Evolutionary conservation across 2,797 vertebrate genomes (phyloP), one percentile per base, ranked within the genome.

Genomic region (Caiman crocodilus): DNA sequence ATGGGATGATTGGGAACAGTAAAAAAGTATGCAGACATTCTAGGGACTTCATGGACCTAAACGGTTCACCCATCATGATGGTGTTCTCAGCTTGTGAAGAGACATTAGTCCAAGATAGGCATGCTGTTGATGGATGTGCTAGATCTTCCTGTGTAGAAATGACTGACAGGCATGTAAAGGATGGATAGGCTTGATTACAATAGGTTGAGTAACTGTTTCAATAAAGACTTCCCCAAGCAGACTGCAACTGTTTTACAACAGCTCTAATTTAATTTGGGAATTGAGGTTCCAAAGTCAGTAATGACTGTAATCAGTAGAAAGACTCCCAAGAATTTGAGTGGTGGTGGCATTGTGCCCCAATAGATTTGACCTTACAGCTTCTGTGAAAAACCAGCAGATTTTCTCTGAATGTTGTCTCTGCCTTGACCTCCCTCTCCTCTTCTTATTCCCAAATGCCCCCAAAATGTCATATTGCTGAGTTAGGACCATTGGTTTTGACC

Each of bases 141-240:
- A 94, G 91, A 94, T 63, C 96, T 84, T 88, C 92, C 86, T 90
- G 89, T 93, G 94, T 81, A 94, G 81, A 93, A 94, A 91, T 26
- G 79, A 91, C 79, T 59, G 91, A 75, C 91, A 92, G 91, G 87
- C 88, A 94, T 94, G 90, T 30, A 92, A 77, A 80, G 83, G 77
- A 26, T 50, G 42, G 42, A 26, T 75, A 69, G 79, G 61, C 58
- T 67, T 91, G 86, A 93, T 94, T 76, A 95, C 88, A 95, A 94
- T 88, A 94, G 85, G 30, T 26, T 63, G 76, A 92, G 60, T 82
- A 84, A 94, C 35, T 82, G 65, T 93, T 94, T 89, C 88, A 94
- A 79, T 59, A 90, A 30, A 77, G 87, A 95, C 71, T 5, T 13
- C 80, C 76, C 64, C 74, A 82, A 79, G 8, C 61, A 94, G 94